Evolutionary conservation across 2,888 invertebrate genomes (phyloP), one percentile per base, ranked within the genome.

Genomic region (Stenotaenia linearis): DNA sequence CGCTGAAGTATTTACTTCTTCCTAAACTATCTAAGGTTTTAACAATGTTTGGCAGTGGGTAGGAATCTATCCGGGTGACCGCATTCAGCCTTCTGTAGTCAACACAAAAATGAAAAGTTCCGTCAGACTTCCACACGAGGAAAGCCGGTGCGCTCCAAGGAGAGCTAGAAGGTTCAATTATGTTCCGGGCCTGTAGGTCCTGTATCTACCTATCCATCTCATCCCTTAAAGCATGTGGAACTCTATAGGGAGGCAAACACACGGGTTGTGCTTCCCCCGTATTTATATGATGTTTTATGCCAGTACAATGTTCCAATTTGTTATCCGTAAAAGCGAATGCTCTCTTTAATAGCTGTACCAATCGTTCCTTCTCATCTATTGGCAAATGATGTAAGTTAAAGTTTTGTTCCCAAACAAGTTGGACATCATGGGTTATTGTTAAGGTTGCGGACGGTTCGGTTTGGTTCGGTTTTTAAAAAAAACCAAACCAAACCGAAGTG

Each of bases 61-160:
- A 78, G 15, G 7, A 23, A 30, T 78, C 78, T 50, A 50, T 25
- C 23, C 15, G 12, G 5, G 56, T 56, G 28, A 56, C 15, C n/a
- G 7, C n/a, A 50, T 56, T 78, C 1, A 78, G 28, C 1, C 75
- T 75, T 7, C 81, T 75, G 45, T 80, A 83, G 56, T 83, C 84
- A 0, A 84, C 82, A 74, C 83, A 83, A 28, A 85, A 81, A 56
- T 84, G 40, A 40, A 79, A 83, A 77, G 82, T 82, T 7, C 81
- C 82, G 21, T 80, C 82, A 79, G 82, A 83, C 80, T 84, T 84
- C 35, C 80, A 81, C 0, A 84, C 83, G 23, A 84, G 50, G 3
- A 84, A 77, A 0, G 83, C 79, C 0, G 84, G 84, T n/a, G 83
- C 83, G 1, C 82, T 81, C 78, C 82, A 84, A 1, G 82, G 81